Evolutionary conservation across 2,113 vertebrate species (phyloP).

Genomic region (Mohoua ochrocephala): DNA sequence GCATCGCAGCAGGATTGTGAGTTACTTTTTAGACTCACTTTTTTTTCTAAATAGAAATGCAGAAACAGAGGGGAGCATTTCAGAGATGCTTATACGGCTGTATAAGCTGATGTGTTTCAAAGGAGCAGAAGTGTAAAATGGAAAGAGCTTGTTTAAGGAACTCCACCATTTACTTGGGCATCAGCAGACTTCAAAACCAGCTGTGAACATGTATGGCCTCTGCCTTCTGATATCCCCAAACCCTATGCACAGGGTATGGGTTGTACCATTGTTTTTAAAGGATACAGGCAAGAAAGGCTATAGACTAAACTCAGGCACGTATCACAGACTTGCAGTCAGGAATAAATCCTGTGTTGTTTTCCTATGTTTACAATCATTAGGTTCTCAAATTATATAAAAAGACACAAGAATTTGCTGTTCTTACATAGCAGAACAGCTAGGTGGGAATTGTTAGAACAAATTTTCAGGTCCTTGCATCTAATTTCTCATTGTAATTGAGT

Average conservation of each 20-base stretch:
- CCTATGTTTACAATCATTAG: background rate
- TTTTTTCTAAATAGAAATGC: background rate
- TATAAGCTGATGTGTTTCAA: background rate
- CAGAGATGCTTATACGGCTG: background rate
- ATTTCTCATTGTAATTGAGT: background rate
- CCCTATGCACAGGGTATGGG: background rate
- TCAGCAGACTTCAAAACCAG: background rate
- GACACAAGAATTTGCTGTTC: background rate
- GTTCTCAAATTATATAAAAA: background rate
- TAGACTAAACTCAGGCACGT: background rate
- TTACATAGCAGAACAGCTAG: background rate
- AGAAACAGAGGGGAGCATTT: background rate
- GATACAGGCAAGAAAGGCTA: background rate
- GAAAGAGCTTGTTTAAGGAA: background rate
- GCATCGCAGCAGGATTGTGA: slow-evolving; percentile 95
- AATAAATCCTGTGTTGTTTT: background rate
- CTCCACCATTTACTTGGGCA: background rate
- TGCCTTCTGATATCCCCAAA: background rate
- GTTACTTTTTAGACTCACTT: slow-evolving; percentile 48
- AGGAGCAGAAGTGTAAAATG: background rate
- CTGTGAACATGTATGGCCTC: background rate
- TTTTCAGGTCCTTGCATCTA: background rate
- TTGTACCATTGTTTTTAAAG: background rate
- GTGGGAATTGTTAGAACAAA: background rate
- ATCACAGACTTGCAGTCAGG: background rate